These are phyloP conservation scores for Crypturellus undulatus DNA, from an alignment of 2,113 vertebrate species.

Conservation along the genomic window DNA sequence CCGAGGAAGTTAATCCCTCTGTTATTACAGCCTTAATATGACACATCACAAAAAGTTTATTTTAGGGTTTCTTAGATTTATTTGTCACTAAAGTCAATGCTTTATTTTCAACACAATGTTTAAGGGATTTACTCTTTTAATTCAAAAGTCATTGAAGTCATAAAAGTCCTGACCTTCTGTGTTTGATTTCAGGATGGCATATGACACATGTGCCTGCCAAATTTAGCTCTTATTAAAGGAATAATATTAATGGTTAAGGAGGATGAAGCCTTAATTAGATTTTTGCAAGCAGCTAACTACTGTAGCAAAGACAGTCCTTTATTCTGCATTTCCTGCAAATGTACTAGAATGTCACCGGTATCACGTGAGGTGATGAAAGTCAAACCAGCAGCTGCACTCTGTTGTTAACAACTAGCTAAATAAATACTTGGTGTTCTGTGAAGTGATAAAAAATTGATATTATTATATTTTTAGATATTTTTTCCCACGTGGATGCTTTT, in stretches of 20 bases:
- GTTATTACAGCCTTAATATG: not conserved
- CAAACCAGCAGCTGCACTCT: not conserved
- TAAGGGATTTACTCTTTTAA: not conserved
- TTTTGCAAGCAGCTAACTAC: slow-evolving; percentile 1
- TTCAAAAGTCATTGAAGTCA: slow-evolving; percentile 22
- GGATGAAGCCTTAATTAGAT: slow-evolving; percentile 44
- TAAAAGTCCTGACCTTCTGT: slow-evolving; percentile 7
- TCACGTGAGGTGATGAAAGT: not conserved
- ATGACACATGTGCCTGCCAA: slow-evolving; percentile 27
- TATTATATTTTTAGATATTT: not conserved
- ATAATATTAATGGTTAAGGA: slow-evolving; percentile 29
- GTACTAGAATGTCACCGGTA: not conserved
- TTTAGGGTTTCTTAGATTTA: not conserved
- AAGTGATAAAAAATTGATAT: not conserved
- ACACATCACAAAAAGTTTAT: not conserved
- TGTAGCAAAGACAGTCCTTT: not conserved
- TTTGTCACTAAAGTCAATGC: not conserved
- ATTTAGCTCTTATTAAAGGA: slow-evolving; percentile 46
- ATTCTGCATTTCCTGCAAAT: slow-evolving; percentile 7
- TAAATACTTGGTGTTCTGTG: not conserved
- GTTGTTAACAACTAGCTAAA: not conserved
- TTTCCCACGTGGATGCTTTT: not conserved
- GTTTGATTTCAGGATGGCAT: slow-evolving; percentile 37
- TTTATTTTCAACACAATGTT: not conserved
- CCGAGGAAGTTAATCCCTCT: not conserved